These are phyloP conservation scores for Camelus dromedarius DNA, from an alignment of 2,113 vertebrate genomes.

Conservation along the genomic window DNA sequence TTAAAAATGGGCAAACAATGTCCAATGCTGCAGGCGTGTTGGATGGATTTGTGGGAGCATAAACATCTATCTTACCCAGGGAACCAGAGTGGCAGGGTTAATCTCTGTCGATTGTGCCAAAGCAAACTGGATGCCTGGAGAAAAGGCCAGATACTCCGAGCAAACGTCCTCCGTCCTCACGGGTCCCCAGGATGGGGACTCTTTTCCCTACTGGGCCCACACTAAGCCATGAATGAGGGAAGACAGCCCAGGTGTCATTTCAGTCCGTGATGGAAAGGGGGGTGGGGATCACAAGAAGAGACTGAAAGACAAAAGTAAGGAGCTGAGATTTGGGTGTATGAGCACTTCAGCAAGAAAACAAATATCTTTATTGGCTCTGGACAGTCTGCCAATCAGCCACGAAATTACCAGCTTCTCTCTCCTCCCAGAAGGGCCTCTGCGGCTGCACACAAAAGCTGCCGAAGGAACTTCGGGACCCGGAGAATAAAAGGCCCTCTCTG, in stretches of 20 bases:
- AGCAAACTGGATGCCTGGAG: not conserved
- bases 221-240: constrained; percentile 64
- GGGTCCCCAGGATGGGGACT: not conserved
- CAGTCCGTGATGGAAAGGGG: constrained; percentile 80
- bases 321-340: constrained; percentile 81
- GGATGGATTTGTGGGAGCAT: not conserved
- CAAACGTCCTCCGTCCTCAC: not conserved
- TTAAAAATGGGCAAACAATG: not conserved
- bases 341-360: constrained; percentile 84
- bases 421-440: constrained; percentile 85
- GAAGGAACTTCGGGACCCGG: constrained; percentile 80
- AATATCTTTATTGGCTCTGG: constrained; percentile 87
- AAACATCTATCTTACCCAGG: not conserved
- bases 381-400: constrained; percentile 88
- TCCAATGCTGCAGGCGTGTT: not conserved
- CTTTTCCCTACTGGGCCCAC: not conserved
- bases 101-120: not conserved
- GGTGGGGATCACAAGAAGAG: not conserved
- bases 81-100: too few species aligned
- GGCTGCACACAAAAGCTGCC: constrained; percentile 86
- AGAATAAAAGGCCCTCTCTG: constrained; percentile 85
- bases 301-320: constrained; percentile 57
- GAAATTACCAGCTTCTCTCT: constrained; percentile 86
- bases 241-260: constrained; percentile 76
- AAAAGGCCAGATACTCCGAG: not conserved